phyloP scores from a whole-genome alignment of 2,888 invertebrate genomes.

The Euplexia lucipara region DNA sequence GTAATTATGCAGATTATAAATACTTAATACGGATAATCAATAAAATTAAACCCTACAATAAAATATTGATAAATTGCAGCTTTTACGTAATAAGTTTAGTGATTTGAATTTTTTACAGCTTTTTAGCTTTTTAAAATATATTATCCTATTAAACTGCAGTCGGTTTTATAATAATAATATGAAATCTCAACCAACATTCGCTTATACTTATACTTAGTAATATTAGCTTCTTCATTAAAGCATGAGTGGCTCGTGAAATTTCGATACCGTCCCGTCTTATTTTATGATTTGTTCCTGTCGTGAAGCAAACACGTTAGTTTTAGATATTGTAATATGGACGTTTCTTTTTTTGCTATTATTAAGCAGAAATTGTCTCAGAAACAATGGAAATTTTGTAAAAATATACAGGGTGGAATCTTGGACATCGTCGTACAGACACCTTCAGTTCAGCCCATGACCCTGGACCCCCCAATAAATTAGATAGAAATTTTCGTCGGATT shows the following conservation, averaged over 20 bases:
- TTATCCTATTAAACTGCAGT: conserved; percentile 14
- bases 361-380: conserved; percentile 3
- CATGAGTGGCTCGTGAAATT: conserved; percentile 48
- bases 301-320: conserved; percentile 18
- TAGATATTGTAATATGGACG: conserved; percentile 14
- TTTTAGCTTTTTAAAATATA: conserved; percentile 23
- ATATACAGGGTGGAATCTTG: not conserved
- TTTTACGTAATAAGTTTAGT: conserved; percentile 17
- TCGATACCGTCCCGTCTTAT: conserved; percentile 53
- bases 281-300: conserved; percentile 47
- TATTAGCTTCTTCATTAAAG: conserved; percentile 39
- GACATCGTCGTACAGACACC: no score
- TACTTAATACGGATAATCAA: no score
- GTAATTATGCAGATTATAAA: conserved; percentile 1
- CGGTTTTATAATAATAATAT: conserved; percentile 2
- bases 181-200: conserved; percentile 34
- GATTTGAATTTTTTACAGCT: conserved; percentile 19
- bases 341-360: conserved; percentile 31
- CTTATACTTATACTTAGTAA: no score
- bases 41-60: conserved; percentile 17
- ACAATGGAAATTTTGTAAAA: conserved; percentile 30
- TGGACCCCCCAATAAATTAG: no score
- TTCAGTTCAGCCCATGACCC: no score
- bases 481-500: no score
- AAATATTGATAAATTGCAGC: not conserved